Evolutionary conservation across 2,888 invertebrate genomes (phyloP), one percentile per base, ranked within the genome.

Genomic region (Hetaerina titia): DNA sequence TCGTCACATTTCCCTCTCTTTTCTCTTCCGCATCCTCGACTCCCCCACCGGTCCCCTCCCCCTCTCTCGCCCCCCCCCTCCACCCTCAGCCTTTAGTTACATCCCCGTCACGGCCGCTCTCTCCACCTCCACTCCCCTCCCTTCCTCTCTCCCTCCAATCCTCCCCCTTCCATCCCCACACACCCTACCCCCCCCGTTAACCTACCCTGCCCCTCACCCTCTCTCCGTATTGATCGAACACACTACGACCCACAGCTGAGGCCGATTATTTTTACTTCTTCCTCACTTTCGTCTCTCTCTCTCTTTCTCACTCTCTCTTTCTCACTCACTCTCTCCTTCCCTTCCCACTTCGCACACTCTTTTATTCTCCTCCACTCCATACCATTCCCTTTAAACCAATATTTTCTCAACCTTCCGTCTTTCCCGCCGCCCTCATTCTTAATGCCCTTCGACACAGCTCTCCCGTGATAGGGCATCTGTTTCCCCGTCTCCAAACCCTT

Each of bases 161-260:
- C 60, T 17, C 17, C 15, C 25, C 64, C 90, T 31, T 25, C 22
- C 88, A 13, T 88, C n/a, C 56, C 88, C 88, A 60, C 31, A n/a
- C 22, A 57, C 25, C 22, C 63, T 45, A 7, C 31, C 90, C 60
- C 90, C 31, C 89, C n/a, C 58, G 22, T 57, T n/a, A 89, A 25
- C 90, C 63, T 15, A 89, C 60, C 90, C 63, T 15, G 11, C 88
- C 88, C 45, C 63, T 31, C 90, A 45, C 64, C 63, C 63, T 31
- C 64, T 90, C 90, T 63, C 64, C 64, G 90, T 90, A 90, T 90
- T 90, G 90, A 90, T 90, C 90, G 90, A 90, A 90, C 90, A 64
- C 90, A 45, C 90, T 90, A 90, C 63, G 64, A 64, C 90, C 90
- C 90, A 90, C 90, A 90, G 90, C 90, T 90, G 64, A 90, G 90